Evolutionary conservation across 2,113 vertebrate genomes (phyloP), one percentile per base, ranked within the genome.

Genomic region (Zosterops borbonicus): DNA sequence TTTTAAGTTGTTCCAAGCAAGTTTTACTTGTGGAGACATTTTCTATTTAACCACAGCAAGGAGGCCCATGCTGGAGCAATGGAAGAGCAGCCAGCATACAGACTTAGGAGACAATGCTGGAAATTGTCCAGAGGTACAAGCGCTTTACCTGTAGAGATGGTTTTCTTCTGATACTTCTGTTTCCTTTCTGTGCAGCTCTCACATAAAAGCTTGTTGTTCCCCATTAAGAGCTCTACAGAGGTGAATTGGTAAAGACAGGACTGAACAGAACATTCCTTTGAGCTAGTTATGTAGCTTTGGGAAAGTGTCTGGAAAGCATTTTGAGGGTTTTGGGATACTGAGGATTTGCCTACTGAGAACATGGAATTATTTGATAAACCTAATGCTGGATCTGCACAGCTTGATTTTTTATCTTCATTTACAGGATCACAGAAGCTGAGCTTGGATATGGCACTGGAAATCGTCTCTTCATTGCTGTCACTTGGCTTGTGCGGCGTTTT

Each of bases 171-270:
- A 93, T 98, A 97, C 62, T 98, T 98, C 73, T 98, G 98, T 47
- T 98, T 97, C 90, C 97, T 98, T 73, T 99, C 98, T 6, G 99
- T 99, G 95, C 99, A 99, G 79, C 97, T 98, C 97, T 99, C 99
- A 95, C 99, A 99, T 21, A 99, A 98, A 86, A 99, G 98, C 95
- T 99, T 99, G 97, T 99, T 99, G 97, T 99, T 99, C 39, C 99
- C 99, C 99, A 99, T 99, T 25, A 99, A 98, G 55, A 99, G 98
- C 68, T 99, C 99, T 87, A 99, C 97, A 31, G 99, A 99, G 33
- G 99, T 99, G 95, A 99, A 99, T 96, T 99, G 99, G 97, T 99
- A 98, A 71, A 99, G 98, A 96, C 99, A 99, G 93, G 99, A 99
- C 97, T 99, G 99, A 58, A 99, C 97, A 18, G 99, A 99, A 96